Evolutionary conservation across 2,888 invertebrate species (phyloP), one percentile per base, ranked within the genome.

Genomic region (Noctuana brunneofusca): DNA sequence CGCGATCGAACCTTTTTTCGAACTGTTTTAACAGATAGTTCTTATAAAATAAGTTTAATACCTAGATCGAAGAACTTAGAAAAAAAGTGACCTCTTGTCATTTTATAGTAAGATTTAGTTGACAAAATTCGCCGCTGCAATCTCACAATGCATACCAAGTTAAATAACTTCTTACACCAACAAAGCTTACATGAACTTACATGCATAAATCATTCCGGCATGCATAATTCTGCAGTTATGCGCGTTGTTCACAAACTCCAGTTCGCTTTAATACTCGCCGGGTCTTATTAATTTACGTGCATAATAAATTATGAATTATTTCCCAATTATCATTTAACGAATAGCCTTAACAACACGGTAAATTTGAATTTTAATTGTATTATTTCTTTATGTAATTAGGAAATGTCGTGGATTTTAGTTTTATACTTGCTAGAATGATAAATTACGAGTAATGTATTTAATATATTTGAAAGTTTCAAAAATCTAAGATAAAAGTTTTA

Each of bases 221-320:
- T 54, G 62, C 62, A 62, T 62, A 62, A 62, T 62, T 62, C 62
- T 48, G 62, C 62, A 62, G 62, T 62, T 62, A 62, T 55, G 55
- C 60, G 27, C 59, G 52, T 43, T 53, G 59, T 59, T 59, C 59
- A 16, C 38, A 48, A 62, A 62, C 62, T 62, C 16, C 20, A 32
- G 48, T 30, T 20, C 35, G 48, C 55, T 46, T 59, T 48, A 48
- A 48, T 48, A 24, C 48, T 43, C 20, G 18, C 30, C 48, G n/a
- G 43, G 27, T 41, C 35, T 62, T 62, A 62, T 62, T 62, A 62
- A 62, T 62, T 62, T 62, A 62, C 62, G 48, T 48, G 48, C 38
- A 55, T 62, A 62, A 48, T 54, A 54, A 60, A 48, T 49, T 14
- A 6, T 32, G 35, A 49, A 49, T 48, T 57, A 57, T 55, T 60